A percentile compares a stretch with the other conserved stretches of the same genome.
These are phyloP conservation scores for Sciaenops ocellatus DNA, from an alignment of 2,797 vertebrate species.

Conservation along the genomic window DNA sequence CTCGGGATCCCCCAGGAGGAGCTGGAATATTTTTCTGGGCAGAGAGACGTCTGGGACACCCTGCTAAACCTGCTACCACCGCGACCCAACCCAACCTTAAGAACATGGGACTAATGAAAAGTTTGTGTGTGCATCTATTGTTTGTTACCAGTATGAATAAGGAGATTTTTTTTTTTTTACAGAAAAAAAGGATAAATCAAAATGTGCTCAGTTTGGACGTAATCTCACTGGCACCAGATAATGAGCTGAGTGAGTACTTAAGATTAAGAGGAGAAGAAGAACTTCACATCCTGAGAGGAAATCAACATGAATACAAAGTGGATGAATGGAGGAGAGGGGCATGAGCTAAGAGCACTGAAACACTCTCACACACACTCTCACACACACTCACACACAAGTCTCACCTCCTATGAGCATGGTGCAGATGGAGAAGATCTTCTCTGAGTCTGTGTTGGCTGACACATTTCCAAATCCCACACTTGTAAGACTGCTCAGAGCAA, in stretches of 20 bases:
- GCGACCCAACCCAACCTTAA: too few species aligned
- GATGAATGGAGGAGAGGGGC: neutral
- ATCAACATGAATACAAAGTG: neutral
- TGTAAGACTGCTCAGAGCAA: constrained; percentile 93
- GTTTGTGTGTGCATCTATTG: neutral
- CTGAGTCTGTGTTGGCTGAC: constrained; percentile 92
- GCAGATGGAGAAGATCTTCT: constrained; percentile 95
- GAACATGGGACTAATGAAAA: too few species aligned
- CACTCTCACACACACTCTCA: neutral
- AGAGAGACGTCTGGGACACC: too few species aligned
- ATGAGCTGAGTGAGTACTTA: constrained; percentile 29
- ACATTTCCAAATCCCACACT: constrained; percentile 95
- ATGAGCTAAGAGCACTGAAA: neutral
- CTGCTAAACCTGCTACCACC: too few species aligned
- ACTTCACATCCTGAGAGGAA: constrained; percentile 6
- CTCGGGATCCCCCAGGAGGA: too few species aligned
- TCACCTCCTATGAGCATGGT: constrained; percentile 93
- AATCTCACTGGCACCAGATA: constrained; percentile 4
- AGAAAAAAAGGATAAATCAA: neutral
- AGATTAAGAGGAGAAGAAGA: neutral
- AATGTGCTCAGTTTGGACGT: constrained; percentile 10
- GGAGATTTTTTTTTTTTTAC: neutral
- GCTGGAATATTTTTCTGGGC: too few species aligned
- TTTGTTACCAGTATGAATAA: constrained; percentile 8
- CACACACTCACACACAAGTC: constrained; percentile 6